Base-by-base conservation (phyloP, 2,888 invertebrate genomes). In the Zaprionus bogoriensis region DNA sequence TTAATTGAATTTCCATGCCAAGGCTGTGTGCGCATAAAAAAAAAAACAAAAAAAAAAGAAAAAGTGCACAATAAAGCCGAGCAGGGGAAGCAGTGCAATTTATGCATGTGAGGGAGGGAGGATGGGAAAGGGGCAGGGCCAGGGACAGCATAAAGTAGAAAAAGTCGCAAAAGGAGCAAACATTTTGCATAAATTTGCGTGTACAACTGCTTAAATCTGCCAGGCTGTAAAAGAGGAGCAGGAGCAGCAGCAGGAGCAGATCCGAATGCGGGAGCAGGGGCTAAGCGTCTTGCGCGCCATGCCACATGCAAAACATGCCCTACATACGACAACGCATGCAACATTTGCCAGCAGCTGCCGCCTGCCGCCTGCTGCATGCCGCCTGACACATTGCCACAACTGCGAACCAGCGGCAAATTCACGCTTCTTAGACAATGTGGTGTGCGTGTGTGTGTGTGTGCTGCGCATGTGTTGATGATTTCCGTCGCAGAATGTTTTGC, bases 1-100 rank as follows among this genome's bases (percentile, higher is more conserved):
- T 87, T 76, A 76, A 85, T 85, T 88, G 86, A 82, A 79, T 85
- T 82, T 73, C 67, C 85, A 88, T 81, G 87, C 74, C 74, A 67
- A 64, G 55, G 60, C 71, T 28, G 42, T 44, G 74, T 68, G n/a
- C n/a, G n/a, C n/a, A n/a, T n/a, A n/a, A n/a, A n/a, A n/a, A n/a
- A n/a, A n/a, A n/a, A n/a, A n/a, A n/a, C n/a, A n/a, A n/a, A n/a
- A n/a, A n/a, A n/a, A n/a, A n/a, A n/a, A n/a, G n/a, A 57, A 23
- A 50, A 57, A 57, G 50, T 64, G 66, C 52, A 69, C 30, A 64
- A 60, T 69, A 80, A 69, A 53, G 53, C 44, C 36, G 22, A 17
- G 2, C 30, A 42, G 17, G 23, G 48, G 53, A 71, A 52, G 17
- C 52, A 55, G 9, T 68, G 74, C 74, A 68, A 74, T 74, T 60